phyloP scores from a whole-genome alignment of 2,888 invertebrate genomes.

The Cancer borealis region DNA sequence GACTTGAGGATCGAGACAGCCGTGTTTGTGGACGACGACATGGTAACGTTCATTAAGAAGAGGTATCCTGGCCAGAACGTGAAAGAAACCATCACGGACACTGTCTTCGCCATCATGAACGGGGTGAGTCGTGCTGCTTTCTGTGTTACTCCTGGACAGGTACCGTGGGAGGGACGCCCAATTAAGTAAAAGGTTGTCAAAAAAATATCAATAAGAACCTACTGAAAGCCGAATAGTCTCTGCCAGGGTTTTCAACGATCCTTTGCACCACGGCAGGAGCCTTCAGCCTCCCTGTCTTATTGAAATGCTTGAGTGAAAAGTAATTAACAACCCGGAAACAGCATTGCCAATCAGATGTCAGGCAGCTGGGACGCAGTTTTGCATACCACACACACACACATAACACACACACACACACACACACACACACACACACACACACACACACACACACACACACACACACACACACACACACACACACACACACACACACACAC shows the following conservation, averaged over 20 bases:
- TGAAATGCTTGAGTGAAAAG: background rate
- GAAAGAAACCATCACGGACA: slow-evolving; percentile 59
- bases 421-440: background rate
- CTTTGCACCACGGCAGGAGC: background rate
- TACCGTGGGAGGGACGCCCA: too few relatives aligned
- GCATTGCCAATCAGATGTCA: background rate
- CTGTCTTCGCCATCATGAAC: slow-evolving; percentile 76
- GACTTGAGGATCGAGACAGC: slow-evolving; percentile 72
- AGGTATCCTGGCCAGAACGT: slow-evolving; percentile 24
- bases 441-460: background rate
- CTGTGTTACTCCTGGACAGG: too few relatives aligned
- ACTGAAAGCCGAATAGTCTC: too few relatives aligned
- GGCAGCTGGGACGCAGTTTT: background rate
- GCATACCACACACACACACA: background rate
- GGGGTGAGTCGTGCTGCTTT: slow-evolving; percentile 63
- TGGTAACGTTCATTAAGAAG: slow-evolving; percentile 54
- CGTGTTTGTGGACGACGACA: slow-evolving; percentile 70
- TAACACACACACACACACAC: background rate
- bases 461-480: background rate
- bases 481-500: slow-evolving; percentile 16
- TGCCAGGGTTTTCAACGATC: background rate
- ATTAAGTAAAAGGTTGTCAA: too few relatives aligned
- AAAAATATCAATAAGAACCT: background rate
- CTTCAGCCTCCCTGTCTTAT: background rate
- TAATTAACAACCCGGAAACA: background rate